phyloP scores from a whole-genome alignment of 2,113 vertebrate genomes.

The Osmerus mordax region DNA sequence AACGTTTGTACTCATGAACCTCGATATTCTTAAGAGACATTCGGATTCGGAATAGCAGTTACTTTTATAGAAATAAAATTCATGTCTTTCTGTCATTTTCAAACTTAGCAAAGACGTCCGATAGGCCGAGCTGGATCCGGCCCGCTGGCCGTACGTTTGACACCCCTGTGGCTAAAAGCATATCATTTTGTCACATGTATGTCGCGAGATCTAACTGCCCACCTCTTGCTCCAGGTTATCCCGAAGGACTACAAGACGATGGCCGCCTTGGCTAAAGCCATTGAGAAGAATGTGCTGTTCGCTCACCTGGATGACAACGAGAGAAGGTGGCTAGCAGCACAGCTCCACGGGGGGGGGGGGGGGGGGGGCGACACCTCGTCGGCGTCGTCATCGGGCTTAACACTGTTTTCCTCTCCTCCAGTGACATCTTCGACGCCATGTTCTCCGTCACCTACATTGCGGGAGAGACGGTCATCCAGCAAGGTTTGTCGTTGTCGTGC shows the following conservation, averaged over 20 bases:
- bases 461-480: constrained; percentile 95
- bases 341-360: background rate
- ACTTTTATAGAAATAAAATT: too few relatives aligned
- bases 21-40: too few relatives aligned
- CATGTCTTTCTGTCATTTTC: too few relatives aligned
- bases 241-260: constrained; percentile 99
- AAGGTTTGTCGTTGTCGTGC: constrained; percentile 71
- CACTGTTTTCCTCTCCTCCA: constrained; percentile 46
- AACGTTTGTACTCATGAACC: too few relatives aligned
- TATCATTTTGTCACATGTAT: background rate
- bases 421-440: constrained; percentile 99
- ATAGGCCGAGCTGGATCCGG: too few relatives aligned
- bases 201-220: background rate
- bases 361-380: too few relatives aligned
- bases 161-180: background rate
- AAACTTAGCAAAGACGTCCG: too few relatives aligned
- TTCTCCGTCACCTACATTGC: constrained; percentile 97
- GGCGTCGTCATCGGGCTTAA: background rate
- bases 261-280: constrained; percentile 98
- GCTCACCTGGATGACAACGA: constrained; percentile 98
- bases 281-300: constrained; percentile 98
- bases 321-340: constrained; percentile 78
- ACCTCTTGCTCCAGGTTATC: constrained; percentile 80
- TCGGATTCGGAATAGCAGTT: too few relatives aligned
- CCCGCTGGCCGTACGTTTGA: too few relatives aligned